Conservation (phyloP, 2,888 invertebrate species). For the Epistrophe eligans region DNA sequence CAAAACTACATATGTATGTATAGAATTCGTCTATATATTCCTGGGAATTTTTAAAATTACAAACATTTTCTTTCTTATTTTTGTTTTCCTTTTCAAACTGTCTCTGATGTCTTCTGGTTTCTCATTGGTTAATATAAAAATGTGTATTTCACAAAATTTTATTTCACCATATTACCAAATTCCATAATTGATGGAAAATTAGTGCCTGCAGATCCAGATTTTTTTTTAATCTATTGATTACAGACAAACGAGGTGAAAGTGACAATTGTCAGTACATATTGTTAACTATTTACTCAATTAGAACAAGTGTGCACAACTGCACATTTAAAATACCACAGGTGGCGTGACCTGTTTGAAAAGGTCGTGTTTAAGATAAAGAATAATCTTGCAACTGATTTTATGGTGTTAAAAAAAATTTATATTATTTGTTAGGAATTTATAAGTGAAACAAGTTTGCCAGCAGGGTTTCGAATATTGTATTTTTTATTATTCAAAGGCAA, state of each 20-base stretch:
- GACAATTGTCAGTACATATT: not conserved
- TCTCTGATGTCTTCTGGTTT: not conserved
- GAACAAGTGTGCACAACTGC: not conserved
- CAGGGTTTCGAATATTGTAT: not conserved
- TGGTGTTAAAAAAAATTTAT: not conserved
- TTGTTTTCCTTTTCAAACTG: not conserved
- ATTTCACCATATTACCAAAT: slow-evolving; percentile 32
- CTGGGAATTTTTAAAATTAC: not conserved
- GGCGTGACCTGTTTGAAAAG: slow-evolving; percentile 34
- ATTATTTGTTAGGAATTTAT: not conserved
- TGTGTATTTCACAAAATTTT: slow-evolving; percentile 3
- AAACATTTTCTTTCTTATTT: not conserved
- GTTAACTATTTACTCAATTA: slow-evolving; percentile 14
- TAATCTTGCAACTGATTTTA: slow-evolving; percentile 4
- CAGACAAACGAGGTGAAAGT: slow-evolving; percentile 22
- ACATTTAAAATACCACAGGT: not conserved
- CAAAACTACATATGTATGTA: not conserved
- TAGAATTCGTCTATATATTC: not conserved
- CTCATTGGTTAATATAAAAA: not conserved
- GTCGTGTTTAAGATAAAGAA: slow-evolving; percentile 7
- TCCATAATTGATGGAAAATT: slow-evolving; percentile 7
- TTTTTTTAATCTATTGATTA: not conserved
- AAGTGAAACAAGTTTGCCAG: not conserved
- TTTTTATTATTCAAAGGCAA: too few relatives aligned
- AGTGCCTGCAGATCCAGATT: slow-evolving; percentile 16